phyloP scores from a whole-genome alignment of 2,797 vertebrate genomes.

The Enteromius paludinosus region DNA sequence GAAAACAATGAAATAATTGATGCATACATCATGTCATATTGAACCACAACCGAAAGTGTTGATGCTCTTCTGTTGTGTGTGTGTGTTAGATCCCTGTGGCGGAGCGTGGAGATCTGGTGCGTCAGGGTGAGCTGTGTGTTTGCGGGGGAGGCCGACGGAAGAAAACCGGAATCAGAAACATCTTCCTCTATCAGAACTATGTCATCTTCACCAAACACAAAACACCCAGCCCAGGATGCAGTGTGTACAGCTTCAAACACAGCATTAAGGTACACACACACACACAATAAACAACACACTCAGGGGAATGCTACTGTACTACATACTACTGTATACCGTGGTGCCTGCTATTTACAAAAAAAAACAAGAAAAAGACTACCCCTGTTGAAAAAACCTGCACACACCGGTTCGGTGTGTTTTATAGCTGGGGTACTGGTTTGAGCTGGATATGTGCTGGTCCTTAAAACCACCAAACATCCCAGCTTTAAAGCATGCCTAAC shows the following conservation, averaged over 20 bases:
- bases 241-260: constrained; percentile 85
- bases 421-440: no score
- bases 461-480: no score
- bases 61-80: neutral
- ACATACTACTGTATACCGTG: neutral
- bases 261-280: constrained; percentile 82
- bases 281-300: neutral
- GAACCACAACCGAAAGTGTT: neutral
- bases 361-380: neutral
- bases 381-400: no score
- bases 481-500: no score
- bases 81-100: constrained; percentile 78
- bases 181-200: constrained; percentile 89
- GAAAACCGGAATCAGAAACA: constrained; percentile 81
- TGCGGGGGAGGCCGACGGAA: constrained; percentile 81
- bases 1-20: no score
- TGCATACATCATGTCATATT: neutral
- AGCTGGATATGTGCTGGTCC: no score
- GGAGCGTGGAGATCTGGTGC: constrained; percentile 87
- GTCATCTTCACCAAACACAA: constrained; percentile 89
- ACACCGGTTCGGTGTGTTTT: no score
- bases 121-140: constrained; percentile 85
- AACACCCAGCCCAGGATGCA: constrained; percentile 75
- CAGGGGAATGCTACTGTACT: neutral
- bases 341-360: neutral